Evolutionary conservation across 2,113 vertebrate species (phyloP).

Genomic region (Pelmatolapia mariae): DNA sequence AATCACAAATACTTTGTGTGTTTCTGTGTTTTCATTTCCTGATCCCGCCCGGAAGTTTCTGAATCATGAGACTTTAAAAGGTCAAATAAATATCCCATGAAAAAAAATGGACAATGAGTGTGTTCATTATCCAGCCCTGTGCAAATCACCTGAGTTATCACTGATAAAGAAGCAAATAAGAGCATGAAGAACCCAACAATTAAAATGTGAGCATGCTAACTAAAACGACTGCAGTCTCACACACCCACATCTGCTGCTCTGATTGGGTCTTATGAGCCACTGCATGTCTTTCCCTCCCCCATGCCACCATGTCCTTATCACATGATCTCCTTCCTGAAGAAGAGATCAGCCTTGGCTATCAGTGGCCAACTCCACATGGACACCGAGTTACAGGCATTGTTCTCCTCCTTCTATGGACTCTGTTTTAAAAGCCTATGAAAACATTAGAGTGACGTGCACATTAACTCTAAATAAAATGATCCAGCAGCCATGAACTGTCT

Average conservation of each 20-base stretch:
- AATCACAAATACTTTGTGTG: neutral
- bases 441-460: accelerated
- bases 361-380: neutral
- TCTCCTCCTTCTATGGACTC: neutral
- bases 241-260: neutral
- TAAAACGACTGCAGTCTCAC: neutral
- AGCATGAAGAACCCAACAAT: neutral
- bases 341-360: neutral
- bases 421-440: neutral
- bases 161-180: neutral
- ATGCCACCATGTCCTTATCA: neutral
- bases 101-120: neutral
- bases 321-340: neutral
- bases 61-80: neutral
- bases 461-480: neutral
- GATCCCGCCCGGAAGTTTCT: neutral
- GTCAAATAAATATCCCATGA: neutral
- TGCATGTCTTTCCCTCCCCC: neutral
- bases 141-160: neutral
- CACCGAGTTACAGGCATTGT: neutral
- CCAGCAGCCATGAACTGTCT: neutral
- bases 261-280: neutral
- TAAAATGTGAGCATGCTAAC: neutral
- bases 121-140: neutral
- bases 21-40: neutral